Evolutionary conservation across 2,888 invertebrate species (phyloP), one percentile per base, ranked within the genome.

Genomic region (Tachystola acroxantha): DNA sequence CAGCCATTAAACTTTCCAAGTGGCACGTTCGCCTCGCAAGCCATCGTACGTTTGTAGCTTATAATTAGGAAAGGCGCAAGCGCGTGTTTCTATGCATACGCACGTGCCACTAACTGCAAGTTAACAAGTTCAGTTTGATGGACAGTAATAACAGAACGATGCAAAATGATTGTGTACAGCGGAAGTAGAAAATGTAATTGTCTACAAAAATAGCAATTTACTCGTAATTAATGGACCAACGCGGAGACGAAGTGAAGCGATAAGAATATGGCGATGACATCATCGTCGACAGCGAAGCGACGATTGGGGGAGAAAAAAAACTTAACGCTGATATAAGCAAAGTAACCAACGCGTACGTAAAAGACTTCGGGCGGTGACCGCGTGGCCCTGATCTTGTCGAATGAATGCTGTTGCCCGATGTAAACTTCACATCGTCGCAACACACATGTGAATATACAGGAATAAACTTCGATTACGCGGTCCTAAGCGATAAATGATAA

Each of bases 331-430:
- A 64, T 62, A 60, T 56, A 50, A 67, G 64, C 46, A 57, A 57
- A 58, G 60, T 52, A 64, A 66, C 64, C 63, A 62, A 56, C 64
- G 59, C 65, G 60, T 65, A 65, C 58, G 59, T 50, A 53, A 51
- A 45, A 50, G 46, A 57, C 51, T 25, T 58, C 60, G 73, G 71
- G 63, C 75, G 63, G 64, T 66, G 79, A 78, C 76, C 76, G 71
- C 65, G 53, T 74, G 75, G 72, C 82, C 80, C 65, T 82, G 84
- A 82, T 82, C 80, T 82, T 80, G 75, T 58, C 64, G 64, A 67
- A 65, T 59, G 34, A 39, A 53, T 56, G 50, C 51, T 45, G 9
- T 7, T n/a, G 9, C 20, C 9, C 41, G 37, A 44, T 56, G 52
- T 57, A 57, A 60, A 64, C 62, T 58, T 66, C 29, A 34, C 30